Evolutionary conservation across 2,888 invertebrate genomes (phyloP), one percentile per base, ranked within the genome.

Genomic region (Drosophila kambysellisi): DNA sequence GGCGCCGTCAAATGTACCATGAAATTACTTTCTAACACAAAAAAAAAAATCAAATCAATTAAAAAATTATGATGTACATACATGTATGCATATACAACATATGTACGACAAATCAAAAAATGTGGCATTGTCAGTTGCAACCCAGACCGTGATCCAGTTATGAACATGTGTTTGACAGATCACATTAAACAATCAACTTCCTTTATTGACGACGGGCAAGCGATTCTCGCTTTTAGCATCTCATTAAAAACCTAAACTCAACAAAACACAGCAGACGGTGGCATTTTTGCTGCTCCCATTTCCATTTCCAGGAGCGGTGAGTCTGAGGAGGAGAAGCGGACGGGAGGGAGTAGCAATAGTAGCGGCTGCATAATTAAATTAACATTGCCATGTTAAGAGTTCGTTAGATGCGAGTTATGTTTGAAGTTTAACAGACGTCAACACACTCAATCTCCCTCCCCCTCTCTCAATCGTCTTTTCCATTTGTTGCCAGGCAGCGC

Each of bases 331-430:
- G n/a, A 1, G n/a, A 29, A 20, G 15, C 15, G 43, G 30, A 3
- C 20, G 20, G 29, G 12, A 11, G 15, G 63, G 15, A 56, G 54
- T n/a, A 39, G 54, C 35, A 37, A 54, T 17, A 54, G 17, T n/a
- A 15, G 9, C 12, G 43, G 25, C 20, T 48, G 71, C 69, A 68
- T 82, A 87, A 83, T 89, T 87, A 65, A 83, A 84, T 84, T 89
- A 84, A 77, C 84, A 89, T 62, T 72, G 68, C 60, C 71, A 68
- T 73, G 66, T 70, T 83, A 88, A 90, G 25, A n/a, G 15, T 53
- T 33, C 33, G 59, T 56, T 51, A 37, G 17, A 57, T 61, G 60
- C 52, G 30, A 50, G 59, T 64, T 71, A 12, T 56, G 39, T 39
- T 12, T 33, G 11, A 25, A 17, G 73, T 66, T 81, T 46, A n/a